Conservation (phyloP, 2,888 invertebrate species). For the Scaeva pyrastri region DNA sequence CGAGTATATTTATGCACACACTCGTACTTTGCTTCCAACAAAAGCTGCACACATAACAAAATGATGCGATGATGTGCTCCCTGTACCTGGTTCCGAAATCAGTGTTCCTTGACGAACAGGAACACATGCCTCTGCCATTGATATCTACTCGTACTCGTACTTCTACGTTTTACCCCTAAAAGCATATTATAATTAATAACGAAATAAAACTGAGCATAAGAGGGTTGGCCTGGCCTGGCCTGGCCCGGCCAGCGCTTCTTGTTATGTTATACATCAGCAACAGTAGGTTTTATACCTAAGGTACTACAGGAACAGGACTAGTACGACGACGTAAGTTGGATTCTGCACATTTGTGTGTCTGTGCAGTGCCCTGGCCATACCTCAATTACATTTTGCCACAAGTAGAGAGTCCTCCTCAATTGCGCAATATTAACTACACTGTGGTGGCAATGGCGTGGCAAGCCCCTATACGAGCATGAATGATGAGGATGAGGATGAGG, state of each 20-base stretch:
- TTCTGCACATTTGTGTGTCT: slow-evolving; percentile 46
- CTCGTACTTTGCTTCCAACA: slow-evolving; percentile 11
- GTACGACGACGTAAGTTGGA: neutral
- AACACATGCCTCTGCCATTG: slow-evolving; percentile 65
- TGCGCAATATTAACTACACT: slow-evolving; percentile 70
- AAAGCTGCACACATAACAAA: neutral
- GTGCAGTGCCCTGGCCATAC: slow-evolving; percentile 40
- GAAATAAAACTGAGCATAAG: slow-evolving; percentile 48
- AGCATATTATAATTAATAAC: slow-evolving; percentile 74
- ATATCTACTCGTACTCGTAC: too few species aligned
- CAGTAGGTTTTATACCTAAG: slow-evolving; percentile 12
- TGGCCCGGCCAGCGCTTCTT: neutral
- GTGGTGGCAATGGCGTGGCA: slow-evolving; percentile 30
- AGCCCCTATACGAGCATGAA: slow-evolving; percentile 52
- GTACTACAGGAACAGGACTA: neutral
- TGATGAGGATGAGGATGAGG: slow-evolving; percentile 4
- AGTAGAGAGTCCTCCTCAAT: slow-evolving; percentile 62
- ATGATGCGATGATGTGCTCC: slow-evolving; percentile 22
- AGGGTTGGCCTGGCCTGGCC: slow-evolving; percentile 32
- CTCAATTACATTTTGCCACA: slow-evolving; percentile 60
- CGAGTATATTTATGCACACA: neutral
- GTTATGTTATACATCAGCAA: slow-evolving; percentile 30
- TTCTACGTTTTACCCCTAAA: too few species aligned
- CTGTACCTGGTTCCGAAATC: slow-evolving; percentile 46
- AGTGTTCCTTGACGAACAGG: slow-evolving; percentile 66